Conservation (phyloP, 1,140 invertebrate species). For the Saxidomus purpurata region DNA sequence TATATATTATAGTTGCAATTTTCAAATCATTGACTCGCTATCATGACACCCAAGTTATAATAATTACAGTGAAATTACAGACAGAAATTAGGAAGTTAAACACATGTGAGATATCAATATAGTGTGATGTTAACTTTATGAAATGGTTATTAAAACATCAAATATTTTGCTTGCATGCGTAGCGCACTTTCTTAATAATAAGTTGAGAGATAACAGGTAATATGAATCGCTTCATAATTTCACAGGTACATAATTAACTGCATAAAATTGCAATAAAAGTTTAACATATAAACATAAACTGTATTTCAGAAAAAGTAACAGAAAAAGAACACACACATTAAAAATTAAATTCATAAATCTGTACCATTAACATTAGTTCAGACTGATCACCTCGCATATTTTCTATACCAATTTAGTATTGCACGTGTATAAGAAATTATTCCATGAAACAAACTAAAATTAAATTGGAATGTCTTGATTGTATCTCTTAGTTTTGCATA, state of each 20-base stretch:
- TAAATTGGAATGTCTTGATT: no score
- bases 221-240: neutral
- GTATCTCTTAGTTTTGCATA: no score
- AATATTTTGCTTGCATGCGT: neutral
- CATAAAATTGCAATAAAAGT: neutral
- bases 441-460: no score
- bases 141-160: conserved; percentile 24
- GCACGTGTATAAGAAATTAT: no score
- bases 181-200: neutral
- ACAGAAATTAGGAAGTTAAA: neutral
- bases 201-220: neutral
- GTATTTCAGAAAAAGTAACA: no score
- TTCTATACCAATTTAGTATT: no score
- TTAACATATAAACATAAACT: neutral
- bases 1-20: conserved; percentile 40
- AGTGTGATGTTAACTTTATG: neutral
- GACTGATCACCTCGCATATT: no score
- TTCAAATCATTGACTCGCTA: conserved; percentile 18
- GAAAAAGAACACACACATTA: no score
- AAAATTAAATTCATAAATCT: no score
- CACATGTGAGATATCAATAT: neutral
- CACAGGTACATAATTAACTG: neutral
- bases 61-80: conserved; percentile 1
- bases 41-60: neutral
- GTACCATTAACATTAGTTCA: no score